Percentiles rank a stretch among this genome's conserved stretches.
Conservation (phyloP, 2,888 invertebrate genomes). For the Melanostoma mellinum region DNA sequence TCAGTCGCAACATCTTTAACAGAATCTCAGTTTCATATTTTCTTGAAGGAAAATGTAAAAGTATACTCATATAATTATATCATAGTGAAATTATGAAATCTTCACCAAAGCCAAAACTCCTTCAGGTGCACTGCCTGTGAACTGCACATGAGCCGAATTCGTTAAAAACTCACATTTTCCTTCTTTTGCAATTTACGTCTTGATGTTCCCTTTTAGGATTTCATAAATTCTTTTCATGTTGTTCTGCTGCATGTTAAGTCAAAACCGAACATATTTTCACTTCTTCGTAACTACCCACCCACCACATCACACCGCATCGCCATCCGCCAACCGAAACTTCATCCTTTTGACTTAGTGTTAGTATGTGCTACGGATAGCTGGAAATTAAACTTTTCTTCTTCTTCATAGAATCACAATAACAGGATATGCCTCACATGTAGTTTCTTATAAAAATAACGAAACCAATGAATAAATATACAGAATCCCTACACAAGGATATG, state of each 20-base stretch:
- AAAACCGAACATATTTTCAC: constrained; percentile 41
- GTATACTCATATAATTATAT: too few species aligned
- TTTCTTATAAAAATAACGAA: constrained; percentile 35
- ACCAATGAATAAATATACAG: constrained; percentile 63
- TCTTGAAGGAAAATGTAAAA: too few species aligned
- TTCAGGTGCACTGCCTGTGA: neutral
- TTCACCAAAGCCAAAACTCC: too few species aligned
- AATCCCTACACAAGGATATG: constrained; percentile 22
- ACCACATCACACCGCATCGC: neutral
- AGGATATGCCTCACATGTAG: constrained; percentile 46
- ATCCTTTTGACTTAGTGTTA: constrained; percentile 36
- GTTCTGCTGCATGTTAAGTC: constrained; percentile 35
- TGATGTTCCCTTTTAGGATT: constrained; percentile 49
- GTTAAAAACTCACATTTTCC: constrained; percentile 6
- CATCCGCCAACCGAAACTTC: constrained; percentile 8
- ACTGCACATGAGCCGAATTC: neutral
- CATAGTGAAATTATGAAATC: too few species aligned
- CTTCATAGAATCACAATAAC: constrained; percentile 51
- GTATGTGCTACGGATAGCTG: neutral
- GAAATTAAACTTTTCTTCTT: constrained; percentile 63
- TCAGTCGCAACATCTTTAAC: too few species aligned
- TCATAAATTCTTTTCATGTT: constrained; percentile 57
- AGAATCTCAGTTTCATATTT: too few species aligned
- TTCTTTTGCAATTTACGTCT: constrained; percentile 44
- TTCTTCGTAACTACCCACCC: constrained; percentile 17